Conservation (phyloP, 2,888 invertebrate species). For the Asteroscopus sphinx region DNA sequence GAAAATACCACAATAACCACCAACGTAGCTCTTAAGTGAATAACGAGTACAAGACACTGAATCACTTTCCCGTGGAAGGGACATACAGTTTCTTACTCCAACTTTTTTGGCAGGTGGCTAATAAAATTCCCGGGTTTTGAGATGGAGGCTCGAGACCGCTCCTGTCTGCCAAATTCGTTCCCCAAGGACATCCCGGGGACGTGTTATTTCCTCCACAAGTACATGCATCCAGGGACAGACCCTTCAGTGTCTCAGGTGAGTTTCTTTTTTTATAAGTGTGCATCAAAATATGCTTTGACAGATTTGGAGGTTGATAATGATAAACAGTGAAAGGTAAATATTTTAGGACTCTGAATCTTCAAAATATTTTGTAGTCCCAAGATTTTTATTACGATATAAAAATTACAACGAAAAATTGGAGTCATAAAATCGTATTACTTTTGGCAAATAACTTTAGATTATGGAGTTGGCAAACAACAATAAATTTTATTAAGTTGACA, state of each 20-base stretch:
- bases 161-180: conserved; percentile 96
- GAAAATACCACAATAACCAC: conserved; percentile 14
- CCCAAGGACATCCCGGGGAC: conserved; percentile 94
- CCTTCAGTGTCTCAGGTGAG: conserved; percentile 89
- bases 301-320: background rate
- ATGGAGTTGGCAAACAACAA: background rate
- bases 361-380: background rate
- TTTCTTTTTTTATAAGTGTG: conserved; percentile 18
- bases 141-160: conserved; percentile 93
- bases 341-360: too few species aligned
- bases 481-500: background rate
- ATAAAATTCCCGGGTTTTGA: conserved; percentile 93
- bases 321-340: background rate
- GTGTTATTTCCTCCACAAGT: conserved; percentile 95
- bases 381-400: background rate
- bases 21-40: conserved; percentile 16
- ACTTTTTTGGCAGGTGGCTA: conserved; percentile 91
- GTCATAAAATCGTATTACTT: background rate
- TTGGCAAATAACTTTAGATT: background rate
- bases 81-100: conserved; percentile 30
- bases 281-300: conserved; percentile 5
- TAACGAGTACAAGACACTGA: conserved; percentile 40
- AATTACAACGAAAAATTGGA: background rate
- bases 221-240: conserved; percentile 92
- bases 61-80: conserved; percentile 28